Conservation (phyloP, 1,140 invertebrate species). For the Caenorhabditis briggsae region DNA sequence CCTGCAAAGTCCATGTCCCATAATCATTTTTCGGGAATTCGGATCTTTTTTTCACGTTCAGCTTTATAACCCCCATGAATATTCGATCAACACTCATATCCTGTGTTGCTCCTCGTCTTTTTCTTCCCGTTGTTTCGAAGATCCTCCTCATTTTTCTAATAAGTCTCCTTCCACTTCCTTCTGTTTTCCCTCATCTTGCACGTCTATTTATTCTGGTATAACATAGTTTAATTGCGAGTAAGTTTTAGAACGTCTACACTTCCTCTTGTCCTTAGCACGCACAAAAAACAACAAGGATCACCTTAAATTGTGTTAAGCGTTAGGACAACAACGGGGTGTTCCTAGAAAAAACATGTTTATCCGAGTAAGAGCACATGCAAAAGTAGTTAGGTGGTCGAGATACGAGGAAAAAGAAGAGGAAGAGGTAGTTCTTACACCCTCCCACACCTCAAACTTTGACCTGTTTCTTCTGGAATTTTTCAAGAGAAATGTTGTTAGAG, state of each 20-base stretch:
- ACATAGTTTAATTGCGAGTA: not conserved
- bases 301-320: not conserved
- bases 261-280: no score
- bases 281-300: no score
- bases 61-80: constrained; percentile 19
- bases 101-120: no score
- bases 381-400: not conserved
- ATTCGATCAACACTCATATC: constrained; percentile 41
- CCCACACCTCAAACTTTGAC: constrained; percentile 29
- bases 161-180: not conserved
- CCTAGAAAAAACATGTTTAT: constrained; percentile 1
- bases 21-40: not conserved
- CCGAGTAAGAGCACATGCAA: not conserved
- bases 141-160: constrained; percentile 9
- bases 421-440: not conserved
- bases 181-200: not conserved
- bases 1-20: not conserved
- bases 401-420: not conserved
- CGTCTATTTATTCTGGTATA: not conserved
- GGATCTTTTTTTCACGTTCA: not conserved
- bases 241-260: no score
- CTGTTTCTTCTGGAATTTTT: not conserved
- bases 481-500: not conserved
- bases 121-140: not conserved
- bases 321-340: not conserved